phyloP scores from a whole-genome alignment of 2,888 invertebrate species.

The Drosophila monieri region DNA sequence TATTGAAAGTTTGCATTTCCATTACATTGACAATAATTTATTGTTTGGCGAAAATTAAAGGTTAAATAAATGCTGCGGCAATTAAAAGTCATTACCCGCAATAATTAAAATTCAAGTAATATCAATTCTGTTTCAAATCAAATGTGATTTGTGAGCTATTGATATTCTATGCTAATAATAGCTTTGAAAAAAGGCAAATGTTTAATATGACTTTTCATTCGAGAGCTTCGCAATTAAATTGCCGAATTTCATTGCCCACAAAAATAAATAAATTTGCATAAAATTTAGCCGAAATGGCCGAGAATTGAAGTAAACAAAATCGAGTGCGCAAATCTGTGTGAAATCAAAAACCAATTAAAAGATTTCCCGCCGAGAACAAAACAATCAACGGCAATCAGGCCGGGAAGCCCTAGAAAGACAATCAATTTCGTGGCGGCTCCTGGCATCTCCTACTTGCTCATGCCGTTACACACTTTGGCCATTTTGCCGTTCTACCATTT shows the following conservation, averaged over 20 bases:
- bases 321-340: neutral
- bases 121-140: neutral
- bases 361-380: conserved; percentile 33
- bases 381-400: conserved; percentile 38
- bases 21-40: conserved; percentile 1
- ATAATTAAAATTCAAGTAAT: neutral
- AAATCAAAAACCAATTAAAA: conserved; percentile 36
- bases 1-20: neutral
- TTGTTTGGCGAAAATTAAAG: neutral
- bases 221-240: neutral
- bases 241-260: neutral
- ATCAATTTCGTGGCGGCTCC: conserved; percentile 26
- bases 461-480: conserved; percentile 23
- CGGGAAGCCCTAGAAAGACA: conserved; percentile 38
- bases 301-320: neutral
- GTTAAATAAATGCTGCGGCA: neutral
- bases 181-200: neutral
- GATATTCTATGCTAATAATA: neutral
- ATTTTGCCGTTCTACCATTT: conserved; percentile 30
- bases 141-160: neutral
- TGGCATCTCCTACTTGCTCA: conserved; percentile 9
- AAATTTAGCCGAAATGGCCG: neutral
- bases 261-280: neutral
- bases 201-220: neutral
- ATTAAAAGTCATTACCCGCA: neutral